These are phyloP conservation scores for Intellagama lesueurii DNA, from an alignment of 2,797 vertebrate species.

Conservation along the genomic window DNA sequence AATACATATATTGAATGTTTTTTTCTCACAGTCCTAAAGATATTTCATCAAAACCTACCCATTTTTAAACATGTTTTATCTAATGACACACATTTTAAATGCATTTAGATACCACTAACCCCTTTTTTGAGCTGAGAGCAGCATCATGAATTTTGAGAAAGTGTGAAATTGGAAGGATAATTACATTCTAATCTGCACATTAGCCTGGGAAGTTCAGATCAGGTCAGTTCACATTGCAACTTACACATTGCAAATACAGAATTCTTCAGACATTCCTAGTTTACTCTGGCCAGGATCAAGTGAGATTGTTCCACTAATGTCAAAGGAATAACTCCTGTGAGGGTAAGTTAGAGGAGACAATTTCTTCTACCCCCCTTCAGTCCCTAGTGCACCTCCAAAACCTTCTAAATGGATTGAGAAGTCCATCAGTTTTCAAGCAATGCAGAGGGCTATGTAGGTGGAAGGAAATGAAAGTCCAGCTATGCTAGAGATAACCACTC, in stretches of 20 bases:
- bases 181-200: neutral
- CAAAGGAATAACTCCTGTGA: neutral
- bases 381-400: neutral
- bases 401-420: neutral
- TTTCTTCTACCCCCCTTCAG: too few relatives aligned
- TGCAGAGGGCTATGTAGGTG: neutral
- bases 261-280: neutral
- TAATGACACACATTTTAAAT: neutral
- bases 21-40: neutral
- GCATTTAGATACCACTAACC: neutral
- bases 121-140: neutral
- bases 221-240: neutral
- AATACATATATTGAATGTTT: neutral
- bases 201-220: neutral
- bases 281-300: neutral
- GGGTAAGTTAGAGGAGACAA: neutral
- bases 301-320: neutral
- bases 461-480: neutral
- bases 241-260: neutral
- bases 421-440: neutral
- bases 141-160: neutral
- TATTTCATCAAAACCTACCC: neutral
- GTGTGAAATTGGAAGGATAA: neutral
- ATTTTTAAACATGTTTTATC: neutral
- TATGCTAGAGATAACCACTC: neutral